phyloP scores from a whole-genome alignment of 1,140 invertebrate genomes.

The Atta cephalotes region DNA sequence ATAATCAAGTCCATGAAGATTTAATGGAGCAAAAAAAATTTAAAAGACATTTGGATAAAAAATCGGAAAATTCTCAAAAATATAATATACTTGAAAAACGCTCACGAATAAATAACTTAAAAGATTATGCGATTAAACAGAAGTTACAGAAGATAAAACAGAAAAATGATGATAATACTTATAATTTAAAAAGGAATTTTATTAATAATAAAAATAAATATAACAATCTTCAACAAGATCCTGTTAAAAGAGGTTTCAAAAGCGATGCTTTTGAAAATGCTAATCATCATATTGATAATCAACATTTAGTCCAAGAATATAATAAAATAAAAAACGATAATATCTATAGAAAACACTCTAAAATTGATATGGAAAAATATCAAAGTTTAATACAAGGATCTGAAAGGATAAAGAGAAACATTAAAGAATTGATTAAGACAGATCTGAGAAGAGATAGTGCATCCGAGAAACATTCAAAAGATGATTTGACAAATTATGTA shows the following conservation, averaged over 20 bases:
- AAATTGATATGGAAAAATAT: neutral
- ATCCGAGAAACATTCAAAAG: constrained; percentile 35
- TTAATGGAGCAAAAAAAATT: neutral
- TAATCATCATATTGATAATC: neutral
- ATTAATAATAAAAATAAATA: neutral
- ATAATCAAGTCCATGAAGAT: neutral
- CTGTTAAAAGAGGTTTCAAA: neutral
- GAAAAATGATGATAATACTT: neutral
- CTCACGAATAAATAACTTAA: constrained; percentile 2
- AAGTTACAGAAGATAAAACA: neutral
- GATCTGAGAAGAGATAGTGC: neutral
- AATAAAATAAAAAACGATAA: neutral
- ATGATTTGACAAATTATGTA: constrained; percentile 33
- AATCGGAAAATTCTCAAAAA: neutral
- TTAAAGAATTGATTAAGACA: constrained; percentile 18
- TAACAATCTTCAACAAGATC: neutral
- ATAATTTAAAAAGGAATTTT: neutral
- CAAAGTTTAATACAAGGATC: neutral
- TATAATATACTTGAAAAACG: neutral
- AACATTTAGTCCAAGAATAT: neutral
- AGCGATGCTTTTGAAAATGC: neutral
- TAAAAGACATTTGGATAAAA: constrained; percentile 24
- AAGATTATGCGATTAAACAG: neutral
- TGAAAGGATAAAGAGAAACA: constrained; percentile 13
- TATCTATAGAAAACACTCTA: neutral